phyloP scores from a whole-genome alignment of 2,113 vertebrate species.

The Microcebus lehilahytsara region DNA sequence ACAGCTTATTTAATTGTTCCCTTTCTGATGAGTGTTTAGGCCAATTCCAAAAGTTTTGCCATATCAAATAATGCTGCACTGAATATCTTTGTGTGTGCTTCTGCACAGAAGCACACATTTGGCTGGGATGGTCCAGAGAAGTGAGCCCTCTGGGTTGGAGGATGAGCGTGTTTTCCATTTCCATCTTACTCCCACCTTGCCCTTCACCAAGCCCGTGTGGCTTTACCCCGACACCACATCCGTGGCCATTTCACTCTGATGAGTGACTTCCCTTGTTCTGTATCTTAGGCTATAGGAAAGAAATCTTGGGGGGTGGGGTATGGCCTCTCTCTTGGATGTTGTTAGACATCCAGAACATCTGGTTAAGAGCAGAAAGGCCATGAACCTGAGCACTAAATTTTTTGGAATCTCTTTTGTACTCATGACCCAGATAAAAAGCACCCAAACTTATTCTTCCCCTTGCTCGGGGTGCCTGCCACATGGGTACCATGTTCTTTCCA shows the following conservation, averaged over 20 bases:
- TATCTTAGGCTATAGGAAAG: neutral
- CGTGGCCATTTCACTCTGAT: neutral
- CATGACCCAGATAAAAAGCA: neutral
- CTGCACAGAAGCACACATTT: neutral
- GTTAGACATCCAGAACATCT: neutral
- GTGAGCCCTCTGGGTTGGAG: neutral
- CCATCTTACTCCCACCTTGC: neutral
- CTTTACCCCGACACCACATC: neutral
- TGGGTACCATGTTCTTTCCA: neutral
- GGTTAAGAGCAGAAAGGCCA: neutral
- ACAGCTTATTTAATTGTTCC: neutral
- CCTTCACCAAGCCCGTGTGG: neutral
- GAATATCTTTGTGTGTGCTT: neutral
- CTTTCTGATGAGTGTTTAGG: neutral
- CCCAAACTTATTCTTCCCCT: neutral
- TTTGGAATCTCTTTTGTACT: neutral
- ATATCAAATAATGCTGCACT: neutral
- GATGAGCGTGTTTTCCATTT: neutral
- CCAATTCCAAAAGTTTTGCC: neutral
- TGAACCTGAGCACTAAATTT: neutral
- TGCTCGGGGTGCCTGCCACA: neutral
- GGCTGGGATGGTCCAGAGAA: neutral
- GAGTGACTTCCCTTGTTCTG: neutral
- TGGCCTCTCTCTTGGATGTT: neutral
- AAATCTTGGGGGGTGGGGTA: neutral